Evolutionary conservation across 2,888 invertebrate species (phyloP), one percentile per base, ranked within the genome.

Genomic region (Pseudococcus viburni): DNA sequence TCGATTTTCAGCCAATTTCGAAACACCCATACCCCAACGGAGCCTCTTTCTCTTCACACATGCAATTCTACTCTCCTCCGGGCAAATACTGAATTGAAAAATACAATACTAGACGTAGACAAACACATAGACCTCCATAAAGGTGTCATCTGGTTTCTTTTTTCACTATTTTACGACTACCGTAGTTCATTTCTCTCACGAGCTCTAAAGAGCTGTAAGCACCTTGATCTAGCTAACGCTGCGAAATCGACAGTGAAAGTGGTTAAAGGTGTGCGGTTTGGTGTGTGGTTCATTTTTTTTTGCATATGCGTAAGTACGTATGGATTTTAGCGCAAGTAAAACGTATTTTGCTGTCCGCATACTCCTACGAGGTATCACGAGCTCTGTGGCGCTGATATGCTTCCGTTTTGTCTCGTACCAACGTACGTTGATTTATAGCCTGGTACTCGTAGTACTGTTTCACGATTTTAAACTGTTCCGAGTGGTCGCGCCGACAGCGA

Each of bases 91-190:
- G 0, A 51, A 15, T 51, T 51, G 15, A 51, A 51, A 51, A 51
- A 15, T 4, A 15, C 48, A 51, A 51, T 42, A 42, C 48, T 1
- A 46, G 15, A 9, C 8, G 5, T 12, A 51, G 12, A 15, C 48
- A 51, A 12, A 51, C 15, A 46, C 12, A 8, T 2, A 46, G n/a
- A n/a, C n/a, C n/a, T 11, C 9, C 11, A 64, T 7, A 33, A 17
- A 73, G 73, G 17, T 73, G 73, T 73, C 73, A 73, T 73, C 73
- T 73, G 7, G 15, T 73, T 73, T 73, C 33, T 73, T 73, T 73
- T 33, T 17, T 42, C 9, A 33, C 73, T 33, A 33, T 33, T 33
- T 17, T 17, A 73, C 17, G 64, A 22, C 64, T 19, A 64, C 22
- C 3, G 64, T 15, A 64, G 22, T 22, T 64, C 64, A 22, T 64